These are phyloP conservation scores for Pecten maximus DNA, from an alignment of 2,888 invertebrate genomes.

Conservation along the genomic window DNA sequence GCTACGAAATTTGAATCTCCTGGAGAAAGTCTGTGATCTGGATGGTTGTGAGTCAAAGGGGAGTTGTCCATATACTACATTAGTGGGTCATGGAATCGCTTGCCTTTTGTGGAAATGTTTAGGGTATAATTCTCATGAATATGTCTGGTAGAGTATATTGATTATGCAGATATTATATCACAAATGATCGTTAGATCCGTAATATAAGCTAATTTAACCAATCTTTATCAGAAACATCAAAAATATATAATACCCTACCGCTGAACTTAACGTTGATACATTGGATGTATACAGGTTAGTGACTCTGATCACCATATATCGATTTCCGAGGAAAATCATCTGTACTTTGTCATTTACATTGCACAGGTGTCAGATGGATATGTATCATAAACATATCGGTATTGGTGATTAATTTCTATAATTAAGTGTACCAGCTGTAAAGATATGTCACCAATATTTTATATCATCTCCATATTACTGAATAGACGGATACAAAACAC, in stretches of 20 bases:
- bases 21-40: too few species aligned
- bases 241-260: neutral
- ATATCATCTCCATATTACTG: neutral
- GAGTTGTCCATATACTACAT: too few species aligned
- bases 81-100: too few species aligned
- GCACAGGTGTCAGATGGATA: neutral
- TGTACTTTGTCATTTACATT: neutral
- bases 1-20: too few species aligned
- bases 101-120: too few species aligned
- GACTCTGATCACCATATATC: neutral
- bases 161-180: too few species aligned
- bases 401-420: neutral
- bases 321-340: neutral
- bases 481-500: neutral
- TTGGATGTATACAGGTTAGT: neutral
- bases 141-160: too few species aligned
- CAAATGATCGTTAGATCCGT: too few species aligned
- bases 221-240: neutral
- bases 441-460: neutral
- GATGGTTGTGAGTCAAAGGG: too few species aligned
- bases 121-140: too few species aligned
- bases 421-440: neutral
- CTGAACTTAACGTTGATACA: neutral
- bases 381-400: neutral
- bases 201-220: neutral